Conservation (phyloP, 2,888 invertebrate species). For the Oeneis ivallda region DNA sequence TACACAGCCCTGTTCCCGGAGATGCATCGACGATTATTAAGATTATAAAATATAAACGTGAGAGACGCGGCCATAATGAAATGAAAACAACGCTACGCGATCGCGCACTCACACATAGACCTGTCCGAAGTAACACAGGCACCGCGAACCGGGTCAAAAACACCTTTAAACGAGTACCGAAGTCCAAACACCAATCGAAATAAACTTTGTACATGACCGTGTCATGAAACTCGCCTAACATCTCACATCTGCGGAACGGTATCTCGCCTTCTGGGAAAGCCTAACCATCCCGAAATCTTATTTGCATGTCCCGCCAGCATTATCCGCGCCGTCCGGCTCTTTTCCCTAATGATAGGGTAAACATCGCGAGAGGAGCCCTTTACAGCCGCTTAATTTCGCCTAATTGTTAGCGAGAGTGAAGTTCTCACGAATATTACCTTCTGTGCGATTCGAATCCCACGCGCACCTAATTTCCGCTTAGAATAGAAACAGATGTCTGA, state of each 20-base stretch:
- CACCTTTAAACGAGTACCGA: constrained; percentile 77
- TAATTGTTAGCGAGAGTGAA: constrained; percentile 70
- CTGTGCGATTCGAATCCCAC: constrained; percentile 74
- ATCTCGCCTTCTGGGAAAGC: constrained; percentile 78
- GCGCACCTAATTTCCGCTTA: constrained; percentile 64
- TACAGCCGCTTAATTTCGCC: constrained; percentile 71
- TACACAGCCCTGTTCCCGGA: constrained; percentile 64
- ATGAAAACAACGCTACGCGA: constrained; percentile 72
- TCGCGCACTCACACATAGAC: constrained; percentile 59
- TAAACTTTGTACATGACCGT: constrained; percentile 76
- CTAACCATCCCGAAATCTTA: constrained; percentile 73
- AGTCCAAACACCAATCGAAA: constrained; percentile 73
- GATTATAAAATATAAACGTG: constrained; percentile 67
- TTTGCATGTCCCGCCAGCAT: constrained; percentile 77
- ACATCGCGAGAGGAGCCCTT: constrained; percentile 67
- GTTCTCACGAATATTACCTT: constrained; percentile 78
- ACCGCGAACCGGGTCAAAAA: constrained; percentile 77
- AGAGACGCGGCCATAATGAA: constrained; percentile 76
- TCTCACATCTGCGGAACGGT: constrained; percentile 78
- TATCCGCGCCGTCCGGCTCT: constrained; percentile 63
- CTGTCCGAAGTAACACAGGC: constrained; percentile 46
- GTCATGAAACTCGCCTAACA: constrained; percentile 71
- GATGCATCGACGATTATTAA: constrained; percentile 74
- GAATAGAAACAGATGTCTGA: constrained; percentile 64
- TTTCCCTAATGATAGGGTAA: constrained; percentile 74